A percentile compares a stretch with the other conserved stretches of the same genome.
phyloP scores from a whole-genome alignment of 1,140 invertebrate species.

The Belonocnema kinseyi region DNA sequence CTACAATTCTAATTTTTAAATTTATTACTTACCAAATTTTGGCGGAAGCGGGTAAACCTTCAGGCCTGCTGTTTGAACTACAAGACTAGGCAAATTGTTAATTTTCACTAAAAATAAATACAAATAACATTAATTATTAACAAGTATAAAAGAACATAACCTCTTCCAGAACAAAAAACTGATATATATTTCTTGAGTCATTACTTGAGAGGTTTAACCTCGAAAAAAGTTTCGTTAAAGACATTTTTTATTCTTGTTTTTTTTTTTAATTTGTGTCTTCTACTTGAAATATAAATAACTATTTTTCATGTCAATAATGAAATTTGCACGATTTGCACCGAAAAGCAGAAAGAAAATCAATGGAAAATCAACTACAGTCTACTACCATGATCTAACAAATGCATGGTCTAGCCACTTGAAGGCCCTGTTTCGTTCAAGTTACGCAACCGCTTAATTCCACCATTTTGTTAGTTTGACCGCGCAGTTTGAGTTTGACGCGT shows the following conservation, averaged over 20 bases:
- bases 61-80: slow-evolving; percentile 5
- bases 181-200: not conserved
- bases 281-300: too few species aligned
- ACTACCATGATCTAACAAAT: too few species aligned
- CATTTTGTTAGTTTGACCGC: too few species aligned
- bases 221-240: slow-evolving; percentile 1
- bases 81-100: not conserved
- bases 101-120: slow-evolving; percentile 14
- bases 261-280: too few species aligned
- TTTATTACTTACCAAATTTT: slow-evolving; percentile 2
- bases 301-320: too few species aligned
- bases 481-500: too few species aligned
- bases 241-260: not conserved
- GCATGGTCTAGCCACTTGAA: too few species aligned
- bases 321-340: too few species aligned
- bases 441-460: too few species aligned
- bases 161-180: not conserved
- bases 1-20: not conserved
- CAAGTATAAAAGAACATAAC: not conserved
- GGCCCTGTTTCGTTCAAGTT: too few species aligned
- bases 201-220: slow-evolving; percentile 3
- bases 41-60: not conserved
- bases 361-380: too few species aligned
- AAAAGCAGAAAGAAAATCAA: too few species aligned
- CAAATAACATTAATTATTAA: not conserved